Base-by-base conservation (phyloP, 2,113 vertebrate genomes). In the Dolichotis patagonum region DNA sequence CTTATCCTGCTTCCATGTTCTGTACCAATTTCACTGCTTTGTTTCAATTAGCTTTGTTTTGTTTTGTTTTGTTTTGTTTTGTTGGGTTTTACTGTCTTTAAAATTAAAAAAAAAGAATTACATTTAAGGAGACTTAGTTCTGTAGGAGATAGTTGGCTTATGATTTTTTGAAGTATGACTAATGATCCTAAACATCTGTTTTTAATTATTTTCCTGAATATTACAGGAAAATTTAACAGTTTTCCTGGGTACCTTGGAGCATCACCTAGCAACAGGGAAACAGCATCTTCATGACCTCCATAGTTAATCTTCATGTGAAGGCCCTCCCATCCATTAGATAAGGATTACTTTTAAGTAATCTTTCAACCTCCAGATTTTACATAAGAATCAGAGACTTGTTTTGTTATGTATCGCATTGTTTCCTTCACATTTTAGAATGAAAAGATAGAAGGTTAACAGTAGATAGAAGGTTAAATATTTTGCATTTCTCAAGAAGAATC, bases 151-250 rank as follows among this genome's bases (percentile, higher is more conserved):
- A 46, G 13, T 8, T 65, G 11, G 19, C 60, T 88, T 75, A 69
- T 54, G 24, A 75, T 19, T 60, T 90, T 91, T 60, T 30, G 41
- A 35, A 62, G 67, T 60, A 94, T 24, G 8, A 75, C 7, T 91
- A 80, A 73, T 26, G 43, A 83, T 69, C 12, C 2, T n/a, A 30
- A 11, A 58, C 17, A 49, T 3, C 13, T 90, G 20, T 63, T 78
- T 96, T 41, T 85, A 91, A 95, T 67, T 56, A 69, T 71, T 85
- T 88, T 12, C 22, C 41, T 62, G 78, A 62, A 87, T 63, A 92
- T 75, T 84, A 67, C 3, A 81, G 22, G 3, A 84, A 84, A 95
- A 87, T 67, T 49, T 19, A 78, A 3, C 30, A 67, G 3, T 60
- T 62, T 13, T 63, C 19, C 32, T 32, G 43, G 20, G 32, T 73